Evolutionary conservation across 2,888 invertebrate genomes (phyloP), one percentile per base, ranked within the genome.

Genomic region (Osedax frankpressi): DNA sequence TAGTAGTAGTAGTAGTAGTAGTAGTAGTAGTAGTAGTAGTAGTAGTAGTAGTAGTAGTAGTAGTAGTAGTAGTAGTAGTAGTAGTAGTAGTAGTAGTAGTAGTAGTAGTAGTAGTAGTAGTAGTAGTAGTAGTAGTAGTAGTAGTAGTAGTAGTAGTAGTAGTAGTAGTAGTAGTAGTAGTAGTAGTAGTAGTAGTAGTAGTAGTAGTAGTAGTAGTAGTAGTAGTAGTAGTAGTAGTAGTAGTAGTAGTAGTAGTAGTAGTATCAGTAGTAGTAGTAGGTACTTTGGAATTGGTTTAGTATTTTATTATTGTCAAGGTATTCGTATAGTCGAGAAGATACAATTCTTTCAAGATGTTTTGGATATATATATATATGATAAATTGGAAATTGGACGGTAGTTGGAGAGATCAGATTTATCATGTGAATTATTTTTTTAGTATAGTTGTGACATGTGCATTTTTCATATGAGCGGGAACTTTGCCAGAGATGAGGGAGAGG

Each of bases 91-190:
- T 70, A 29, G 70, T 1, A 70, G 70, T 70, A 6, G 70, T 1
- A 70, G 70, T 70, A 29, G 70, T 1, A 70, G 70, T 70, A 29
- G 70, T 70, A 70, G 1, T 70, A 27, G 70, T 70, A 70, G 70
- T 70, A 27, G 70, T 70, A 70, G 1, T 70, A 27, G 70, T 70
- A 70, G 1, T 70, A 27, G 70, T 30, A 70, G 70, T 70, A 29
- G 70, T 0, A 70, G 0, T 70, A 29, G 70, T 1, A 1, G 1
- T 70, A 29, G 70, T 1, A 1, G 70, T 70, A 29, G 30, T 1
- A 29, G 70, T 70, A 29, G 70, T 70, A 70, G 70, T 1, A 24
- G 70, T 30, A 70, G 70, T 70, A 6, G 68, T 1, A 24, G 68
- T 68, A 28, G 68, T 1, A 68, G 68, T 68, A 28, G 68, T 1